Percentiles rank a stretch among this genome's conserved stretches.
phyloP scores from a whole-genome alignment of 1,140 invertebrate genomes.

The Pseudomyrmex gracilis region DNA sequence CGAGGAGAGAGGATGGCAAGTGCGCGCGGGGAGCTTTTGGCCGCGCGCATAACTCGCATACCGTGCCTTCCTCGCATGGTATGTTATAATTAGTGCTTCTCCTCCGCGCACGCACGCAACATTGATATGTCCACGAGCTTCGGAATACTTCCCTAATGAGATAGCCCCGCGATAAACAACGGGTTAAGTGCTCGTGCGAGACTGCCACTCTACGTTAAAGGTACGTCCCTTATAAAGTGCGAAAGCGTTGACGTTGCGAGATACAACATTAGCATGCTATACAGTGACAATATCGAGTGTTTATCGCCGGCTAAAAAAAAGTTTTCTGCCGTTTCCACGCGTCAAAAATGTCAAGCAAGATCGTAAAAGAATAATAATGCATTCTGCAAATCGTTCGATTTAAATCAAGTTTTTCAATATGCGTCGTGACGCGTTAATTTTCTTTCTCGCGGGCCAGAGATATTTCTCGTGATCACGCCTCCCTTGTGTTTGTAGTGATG shows the following conservation, averaged over 20 bases:
- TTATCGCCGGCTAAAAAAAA: not conserved
- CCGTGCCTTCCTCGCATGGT: conserved; percentile 74
- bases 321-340: not conserved
- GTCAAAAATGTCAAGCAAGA: not conserved
- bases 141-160: conserved; percentile 76
- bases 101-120: conserved; percentile 65
- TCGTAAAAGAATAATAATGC: conserved; percentile 11
- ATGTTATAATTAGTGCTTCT: conserved; percentile 77
- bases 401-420: conserved; percentile 7
- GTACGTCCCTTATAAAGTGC: not conserved
- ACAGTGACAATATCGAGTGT: not conserved
- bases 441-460: not conserved
- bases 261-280: not conserved
- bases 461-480: not conserved
- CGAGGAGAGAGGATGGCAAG: not conserved
- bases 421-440: not conserved
- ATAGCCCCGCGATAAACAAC: conserved; percentile 71
- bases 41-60: conserved; percentile 72
- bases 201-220: not conserved
- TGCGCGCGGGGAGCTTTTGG: conserved; percentile 40
- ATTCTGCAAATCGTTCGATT: not conserved
- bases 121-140: conserved; percentile 74
- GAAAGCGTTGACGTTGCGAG: not conserved
- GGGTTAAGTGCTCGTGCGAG: conserved; percentile 56
- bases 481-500: not conserved